Conservation (phyloP, 2,113 vertebrate species). For the Garra rufa region DNA sequence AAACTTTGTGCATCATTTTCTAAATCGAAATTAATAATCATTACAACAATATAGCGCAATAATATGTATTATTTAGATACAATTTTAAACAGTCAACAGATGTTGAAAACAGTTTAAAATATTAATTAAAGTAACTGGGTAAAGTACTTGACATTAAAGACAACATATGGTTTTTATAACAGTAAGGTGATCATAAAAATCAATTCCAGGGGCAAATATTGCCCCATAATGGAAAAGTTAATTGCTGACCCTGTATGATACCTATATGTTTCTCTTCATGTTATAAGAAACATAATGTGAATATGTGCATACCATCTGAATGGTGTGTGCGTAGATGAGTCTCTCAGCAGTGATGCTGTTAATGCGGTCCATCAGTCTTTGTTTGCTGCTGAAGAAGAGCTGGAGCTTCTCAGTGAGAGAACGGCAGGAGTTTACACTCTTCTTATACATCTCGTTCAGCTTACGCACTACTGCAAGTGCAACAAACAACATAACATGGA, state of each 20-base stretch:
- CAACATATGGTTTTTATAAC: too few species aligned
- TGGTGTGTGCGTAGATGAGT: conserved; percentile 89
- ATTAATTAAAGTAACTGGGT: too few species aligned
- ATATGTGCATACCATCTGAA: conserved; percentile 84
- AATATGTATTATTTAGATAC: too few species aligned
- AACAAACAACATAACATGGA: conserved; percentile 3
- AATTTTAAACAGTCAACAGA: too few species aligned
- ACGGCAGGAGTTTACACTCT: conserved; percentile 88
- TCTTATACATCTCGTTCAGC: conserved; percentile 92
- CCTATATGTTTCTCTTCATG: background rate
- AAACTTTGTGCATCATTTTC: too few species aligned
- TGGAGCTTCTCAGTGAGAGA: conserved; percentile 87
- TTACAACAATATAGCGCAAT: too few species aligned
- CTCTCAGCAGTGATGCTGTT: conserved; percentile 90
- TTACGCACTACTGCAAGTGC: conserved; percentile 83
- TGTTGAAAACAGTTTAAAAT: too few species aligned
- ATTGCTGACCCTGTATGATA: background rate
- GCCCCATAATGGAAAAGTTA: too few species aligned
- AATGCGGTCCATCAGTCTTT: conserved; percentile 92
- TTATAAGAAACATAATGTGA: background rate
- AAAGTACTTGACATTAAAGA: too few species aligned
- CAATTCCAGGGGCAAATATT: too few species aligned
- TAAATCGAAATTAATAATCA: too few species aligned
- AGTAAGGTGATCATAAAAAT: too few species aligned
- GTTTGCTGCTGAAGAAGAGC: conserved; percentile 91